phyloP scores from a whole-genome alignment of 2,113 vertebrate species.

The Archilochus colubris region DNA sequence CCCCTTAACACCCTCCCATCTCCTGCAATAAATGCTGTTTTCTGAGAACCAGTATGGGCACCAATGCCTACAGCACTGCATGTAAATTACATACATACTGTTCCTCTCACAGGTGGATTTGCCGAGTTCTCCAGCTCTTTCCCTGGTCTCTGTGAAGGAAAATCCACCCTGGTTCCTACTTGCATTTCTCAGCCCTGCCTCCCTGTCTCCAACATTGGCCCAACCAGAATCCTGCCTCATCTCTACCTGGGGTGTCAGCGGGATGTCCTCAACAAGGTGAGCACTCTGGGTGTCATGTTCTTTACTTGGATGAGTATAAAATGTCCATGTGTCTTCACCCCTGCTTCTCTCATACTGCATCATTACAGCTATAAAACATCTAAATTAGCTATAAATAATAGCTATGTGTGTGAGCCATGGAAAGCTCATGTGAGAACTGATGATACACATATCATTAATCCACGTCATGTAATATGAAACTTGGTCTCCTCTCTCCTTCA shows the following conservation, averaged over 20 bases:
- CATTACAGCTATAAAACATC: not conserved
- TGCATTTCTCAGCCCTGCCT: conserved; percentile 92
- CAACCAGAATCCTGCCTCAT: conserved; percentile 94
- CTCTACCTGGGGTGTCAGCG: conserved; percentile 96
- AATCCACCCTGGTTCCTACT: conserved; percentile 84
- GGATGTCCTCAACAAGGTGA: conserved; percentile 94
- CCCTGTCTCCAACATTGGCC: conserved; percentile 86
- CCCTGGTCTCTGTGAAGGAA: conserved; percentile 94
- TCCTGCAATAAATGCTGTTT: not conserved
- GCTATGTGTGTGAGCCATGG: not conserved
- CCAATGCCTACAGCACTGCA: rapidly evolving
- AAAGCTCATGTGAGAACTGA: not conserved
- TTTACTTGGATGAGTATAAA: not conserved
- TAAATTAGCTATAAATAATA: not conserved
- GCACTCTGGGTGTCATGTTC: not conserved
- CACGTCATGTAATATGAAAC: not conserved
- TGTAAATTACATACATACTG: not conserved
- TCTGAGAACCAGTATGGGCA: not conserved
- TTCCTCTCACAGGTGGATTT: conserved; percentile 86
- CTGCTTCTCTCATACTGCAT: not conserved
- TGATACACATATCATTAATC: not conserved
- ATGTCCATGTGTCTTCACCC: not conserved
- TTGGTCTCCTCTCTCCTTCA: not conserved
- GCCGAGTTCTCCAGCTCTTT: conserved; percentile 89
- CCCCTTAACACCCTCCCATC: not conserved